Evolutionary conservation across 2,797 vertebrate species (phyloP), one percentile per base, ranked within the genome.

Genomic region (Sebastes vulpes): DNA sequence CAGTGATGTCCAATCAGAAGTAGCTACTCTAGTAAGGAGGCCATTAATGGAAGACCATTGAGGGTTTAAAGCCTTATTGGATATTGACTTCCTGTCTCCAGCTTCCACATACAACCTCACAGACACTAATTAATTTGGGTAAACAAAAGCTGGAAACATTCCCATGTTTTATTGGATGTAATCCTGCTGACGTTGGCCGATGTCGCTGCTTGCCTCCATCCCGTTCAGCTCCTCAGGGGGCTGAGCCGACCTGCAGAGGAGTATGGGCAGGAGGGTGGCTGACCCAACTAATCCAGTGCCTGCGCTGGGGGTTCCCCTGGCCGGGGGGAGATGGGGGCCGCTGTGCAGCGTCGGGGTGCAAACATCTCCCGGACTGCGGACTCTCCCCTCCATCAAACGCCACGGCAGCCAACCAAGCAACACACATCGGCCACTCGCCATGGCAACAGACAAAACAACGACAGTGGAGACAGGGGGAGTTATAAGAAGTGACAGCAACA

Each of bases 361-460:
- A 92, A 99, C 98, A 7, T 99, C 98, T 86, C 98, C 98, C 0
- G 97, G 97, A 92, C 97, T 99, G 92, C 97, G 97, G 90, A 97
- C 97, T 84, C 96, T 98, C 58, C 96, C 97, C 0, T 95, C 96
- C 75, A 95, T 98, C 87, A 98, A 97, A 89, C 96, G 88, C 65
- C 90, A 84, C 85, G 93, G 95, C 91, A 97, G 93, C 83, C 96
- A 96, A 86, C 68, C 81, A 29, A 82, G 59, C 85, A 85, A 86
- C 65, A 48, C 42, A 0, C 82, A 83, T 42, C 90, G 31, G 18
- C 83, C 76, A 4, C 86, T 77, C 57, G 20, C 84, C 46, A 85
- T 85, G 73, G 82, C 90, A 61, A 85, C 86, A 52, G 91, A 88
- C 52, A 90, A 94, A 86, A 69, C 90, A 48, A 79, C 71, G 65